Base-by-base conservation (phyloP, 2,797 vertebrate genomes). In the Anableps anableps region DNA sequence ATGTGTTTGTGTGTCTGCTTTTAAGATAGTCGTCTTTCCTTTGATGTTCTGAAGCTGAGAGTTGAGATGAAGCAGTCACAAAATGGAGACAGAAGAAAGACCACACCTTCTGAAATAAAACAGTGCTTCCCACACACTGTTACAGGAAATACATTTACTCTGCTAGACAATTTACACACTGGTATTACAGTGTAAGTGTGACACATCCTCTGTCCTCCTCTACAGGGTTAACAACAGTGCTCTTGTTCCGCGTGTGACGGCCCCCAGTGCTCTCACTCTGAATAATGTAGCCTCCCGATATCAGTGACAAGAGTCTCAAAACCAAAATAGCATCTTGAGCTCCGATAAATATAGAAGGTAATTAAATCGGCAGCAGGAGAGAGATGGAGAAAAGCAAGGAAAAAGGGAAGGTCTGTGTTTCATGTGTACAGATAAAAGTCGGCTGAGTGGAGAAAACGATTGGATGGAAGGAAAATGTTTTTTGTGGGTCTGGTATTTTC, bases 331-430 rank as follows among this genome's bases (percentile, higher is more conserved):
- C 91, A 93, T 92, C 91, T 93, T 91, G 87, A 93, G 92, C 93
- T 89, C 86, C 17, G 95, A 94, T 95, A 95, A 95, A 95, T 95
- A 95, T 95, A 95, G 94, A 94, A 95, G 89, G 94, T 95, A 95
- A 95, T 95, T 95, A 95, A 94, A 94, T 94, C 87, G 82, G 92
- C 90, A 93, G 93, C 88, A 88, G 88, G 89, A 91, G 91, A 91
- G 87, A 91, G 86, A 86, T 17, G 79, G 90, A 91, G 90, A 90
- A 93, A 92, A 91, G 77, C 79, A 81, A 84, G 85, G 86, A 74
- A 92, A 88, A 88, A 86, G 77, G 81, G 85, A 90, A 79, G 84
- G 81, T 92, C 91, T 94, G 82, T 87, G 91, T 73, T 70, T 89
- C 76, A 85, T 86, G 83, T 84, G 83, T 45, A 74, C 75, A 80